phyloP scores from a whole-genome alignment of 2,113 vertebrate genomes.

The Capricornis sumatraensis region DNA sequence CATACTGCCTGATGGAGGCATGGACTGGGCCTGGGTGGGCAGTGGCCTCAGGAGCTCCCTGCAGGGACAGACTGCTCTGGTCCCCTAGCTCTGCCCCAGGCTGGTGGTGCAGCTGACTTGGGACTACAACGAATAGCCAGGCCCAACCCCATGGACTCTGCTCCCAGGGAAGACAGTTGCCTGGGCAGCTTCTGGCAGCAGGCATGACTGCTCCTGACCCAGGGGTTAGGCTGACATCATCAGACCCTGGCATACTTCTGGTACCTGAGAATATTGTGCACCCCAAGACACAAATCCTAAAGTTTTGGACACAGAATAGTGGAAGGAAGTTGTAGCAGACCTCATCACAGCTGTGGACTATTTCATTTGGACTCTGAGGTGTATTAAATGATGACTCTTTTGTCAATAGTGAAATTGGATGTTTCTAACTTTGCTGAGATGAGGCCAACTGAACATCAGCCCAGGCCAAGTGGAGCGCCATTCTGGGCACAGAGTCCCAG shows the following conservation, averaged over 20 bases:
- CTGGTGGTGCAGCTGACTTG: not conserved
- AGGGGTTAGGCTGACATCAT: not conserved
- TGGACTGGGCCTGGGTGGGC: not conserved
- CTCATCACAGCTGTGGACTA: not conserved
- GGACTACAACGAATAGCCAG: not conserved
- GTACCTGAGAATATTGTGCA: not conserved
- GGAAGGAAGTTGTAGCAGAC: not conserved
- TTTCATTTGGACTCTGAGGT: not conserved
- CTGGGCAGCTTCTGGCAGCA: fast-evolving
- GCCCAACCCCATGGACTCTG: not conserved
- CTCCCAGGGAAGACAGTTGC: not conserved
- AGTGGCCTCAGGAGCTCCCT: not conserved
- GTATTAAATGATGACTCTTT: not conserved
- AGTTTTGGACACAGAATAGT: not conserved
- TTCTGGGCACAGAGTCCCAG: fast-evolving
- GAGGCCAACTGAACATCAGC: not conserved
- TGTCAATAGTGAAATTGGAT: not conserved
- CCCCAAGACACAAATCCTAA: not conserved
- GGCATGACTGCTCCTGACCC: not conserved
- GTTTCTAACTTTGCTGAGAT: not conserved
- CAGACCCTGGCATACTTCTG: not conserved
- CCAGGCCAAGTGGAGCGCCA: not conserved
- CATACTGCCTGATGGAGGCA: fast-evolving
- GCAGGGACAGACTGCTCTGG: not conserved
- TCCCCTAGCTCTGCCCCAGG: not conserved